phyloP scores from a whole-genome alignment of 2,888 invertebrate species.

The Pristionchus japonicus region DNA sequence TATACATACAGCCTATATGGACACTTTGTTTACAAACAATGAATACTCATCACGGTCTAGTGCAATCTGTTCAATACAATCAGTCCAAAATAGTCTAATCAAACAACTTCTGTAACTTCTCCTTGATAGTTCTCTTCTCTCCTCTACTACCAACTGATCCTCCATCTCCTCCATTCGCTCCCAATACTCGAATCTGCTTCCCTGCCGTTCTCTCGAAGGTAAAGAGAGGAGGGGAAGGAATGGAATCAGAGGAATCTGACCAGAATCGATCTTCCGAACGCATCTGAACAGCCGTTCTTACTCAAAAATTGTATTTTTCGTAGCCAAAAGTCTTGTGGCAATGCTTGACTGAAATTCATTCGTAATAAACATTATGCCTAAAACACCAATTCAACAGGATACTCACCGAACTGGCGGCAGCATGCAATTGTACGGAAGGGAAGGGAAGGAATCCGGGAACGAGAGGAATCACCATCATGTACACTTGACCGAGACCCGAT shows the following conservation, averaged over 20 bases:
- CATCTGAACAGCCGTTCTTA: neutral
- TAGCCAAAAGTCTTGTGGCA: no score
- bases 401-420: slow-evolving; percentile 55
- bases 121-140: slow-evolving; percentile 55
- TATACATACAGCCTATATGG: neutral
- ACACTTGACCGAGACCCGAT: slow-evolving; percentile 71
- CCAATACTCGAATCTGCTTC: slow-evolving; percentile 73
- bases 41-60: neutral
- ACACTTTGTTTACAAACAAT: neutral
- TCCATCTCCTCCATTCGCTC: slow-evolving; percentile 52
- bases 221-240: slow-evolving; percentile 6
- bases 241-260: slow-evolving; percentile 42
- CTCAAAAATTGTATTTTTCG: no score
- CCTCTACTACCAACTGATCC: slow-evolving; percentile 50
- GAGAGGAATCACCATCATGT: slow-evolving; percentile 68
- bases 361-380: no score
- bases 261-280: slow-evolving; percentile 50
- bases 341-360: no score
- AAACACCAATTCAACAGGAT: no score
- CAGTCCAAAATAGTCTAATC: slow-evolving; percentile 13
- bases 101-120: slow-evolving; percentile 57
- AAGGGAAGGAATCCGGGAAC: slow-evolving; percentile 71
- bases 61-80: neutral
- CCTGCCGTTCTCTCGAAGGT: slow-evolving; percentile 70
- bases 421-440: slow-evolving; percentile 69